phyloP scores from a whole-genome alignment of 1,140 invertebrate species.

The Uloborus diversus region DNA sequence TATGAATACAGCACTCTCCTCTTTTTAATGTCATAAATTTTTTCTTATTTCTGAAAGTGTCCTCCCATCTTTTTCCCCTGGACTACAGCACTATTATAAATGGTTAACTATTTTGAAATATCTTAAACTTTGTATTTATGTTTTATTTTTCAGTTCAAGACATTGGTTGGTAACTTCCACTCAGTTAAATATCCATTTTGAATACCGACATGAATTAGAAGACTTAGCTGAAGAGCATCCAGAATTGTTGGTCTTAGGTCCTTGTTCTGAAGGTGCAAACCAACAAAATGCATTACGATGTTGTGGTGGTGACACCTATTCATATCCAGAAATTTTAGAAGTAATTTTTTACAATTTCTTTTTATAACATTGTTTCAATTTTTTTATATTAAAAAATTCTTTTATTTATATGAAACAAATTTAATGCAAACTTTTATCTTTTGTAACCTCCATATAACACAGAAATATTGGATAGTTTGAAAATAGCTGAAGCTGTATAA shows the following conservation, averaged over 20 bases:
- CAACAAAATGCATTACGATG: slow-evolving; percentile 76
- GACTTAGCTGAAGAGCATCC: slow-evolving; percentile 71
- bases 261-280: slow-evolving; percentile 69
- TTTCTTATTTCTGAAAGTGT: too few species aligned
- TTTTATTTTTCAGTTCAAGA: slow-evolving; percentile 60
- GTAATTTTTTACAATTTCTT: slow-evolving; percentile 65
- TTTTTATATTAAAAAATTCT: slow-evolving; percentile 12
- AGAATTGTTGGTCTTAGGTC: slow-evolving; percentile 75
- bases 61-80: too few species aligned
- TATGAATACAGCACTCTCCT: too few species aligned
- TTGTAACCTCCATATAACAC: too few species aligned
- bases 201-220: slow-evolving; percentile 76
- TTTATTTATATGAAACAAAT: too few species aligned
- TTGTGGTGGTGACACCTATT: slow-evolving; percentile 71
- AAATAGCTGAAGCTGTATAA: too few species aligned
- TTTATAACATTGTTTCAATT: background rate
- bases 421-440: too few species aligned
- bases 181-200: slow-evolving; percentile 83
- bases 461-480: too few species aligned
- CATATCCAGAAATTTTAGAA: slow-evolving; percentile 82
- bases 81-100: too few species aligned
- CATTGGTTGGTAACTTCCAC: slow-evolving; percentile 76
- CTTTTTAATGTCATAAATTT: too few species aligned
- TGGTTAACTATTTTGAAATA: too few species aligned
- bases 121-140: too few species aligned